These are phyloP conservation scores for Terrapene triunguis DNA, from an alignment of 2,113 vertebrate genomes.

Conservation along the genomic window DNA sequence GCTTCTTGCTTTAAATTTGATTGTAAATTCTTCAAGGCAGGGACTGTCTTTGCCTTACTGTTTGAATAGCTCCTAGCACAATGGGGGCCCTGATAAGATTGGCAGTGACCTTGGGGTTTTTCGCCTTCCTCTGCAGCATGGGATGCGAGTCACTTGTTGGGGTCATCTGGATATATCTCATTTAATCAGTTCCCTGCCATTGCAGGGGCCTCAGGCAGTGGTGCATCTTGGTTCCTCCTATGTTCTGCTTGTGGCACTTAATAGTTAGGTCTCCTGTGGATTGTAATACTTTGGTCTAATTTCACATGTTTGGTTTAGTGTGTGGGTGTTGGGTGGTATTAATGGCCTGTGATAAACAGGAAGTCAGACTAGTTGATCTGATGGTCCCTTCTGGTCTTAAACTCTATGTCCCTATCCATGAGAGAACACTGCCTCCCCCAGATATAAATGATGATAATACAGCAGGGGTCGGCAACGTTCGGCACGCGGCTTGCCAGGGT, in stretches of 20 bases:
- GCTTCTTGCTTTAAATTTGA: neutral
- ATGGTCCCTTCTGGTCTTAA: neutral
- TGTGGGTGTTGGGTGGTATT: neutral
- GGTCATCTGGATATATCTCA: neutral
- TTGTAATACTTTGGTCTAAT: neutral
- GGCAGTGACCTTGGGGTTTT: neutral
- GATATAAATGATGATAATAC: neutral
- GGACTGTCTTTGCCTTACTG: neutral
- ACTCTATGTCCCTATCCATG: neutral
- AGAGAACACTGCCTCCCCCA: neutral
- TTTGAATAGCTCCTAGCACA: neutral
- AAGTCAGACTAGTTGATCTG: neutral
- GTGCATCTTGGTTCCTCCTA: neutral
- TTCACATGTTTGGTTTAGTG: neutral
- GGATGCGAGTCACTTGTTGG: neutral
- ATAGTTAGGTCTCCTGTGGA: neutral
- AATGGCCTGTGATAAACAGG: neutral
- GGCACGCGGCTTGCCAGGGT: too few species aligned
- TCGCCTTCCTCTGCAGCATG: neutral
- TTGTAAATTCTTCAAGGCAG: neutral
- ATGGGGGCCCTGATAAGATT: neutral
- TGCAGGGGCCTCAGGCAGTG: neutral
- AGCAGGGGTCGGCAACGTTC: too few species aligned
- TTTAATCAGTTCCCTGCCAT: neutral
- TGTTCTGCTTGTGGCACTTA: neutral